Conservation (phyloP, 2,888 invertebrate species). For the Hedya salicella region DNA sequence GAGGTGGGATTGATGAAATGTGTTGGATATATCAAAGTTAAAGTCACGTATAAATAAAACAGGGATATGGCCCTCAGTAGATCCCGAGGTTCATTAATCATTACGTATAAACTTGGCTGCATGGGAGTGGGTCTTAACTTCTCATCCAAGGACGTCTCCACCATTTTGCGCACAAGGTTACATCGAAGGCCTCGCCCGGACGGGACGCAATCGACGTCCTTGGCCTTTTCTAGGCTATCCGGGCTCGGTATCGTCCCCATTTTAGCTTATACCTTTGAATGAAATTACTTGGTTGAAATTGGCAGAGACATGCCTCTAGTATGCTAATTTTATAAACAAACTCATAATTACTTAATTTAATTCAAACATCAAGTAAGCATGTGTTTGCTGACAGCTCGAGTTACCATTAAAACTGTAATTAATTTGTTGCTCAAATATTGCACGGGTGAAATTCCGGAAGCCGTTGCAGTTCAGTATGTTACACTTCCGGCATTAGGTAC, state of each 20-base stretch:
- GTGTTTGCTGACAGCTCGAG: neutral
- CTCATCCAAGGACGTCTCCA: constrained; percentile 58
- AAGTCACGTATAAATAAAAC: neutral
- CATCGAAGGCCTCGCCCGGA: constrained; percentile 63
- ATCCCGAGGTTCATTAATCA: constrained; percentile 18
- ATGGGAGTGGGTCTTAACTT: constrained; percentile 30
- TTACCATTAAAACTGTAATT: constrained; percentile 22
- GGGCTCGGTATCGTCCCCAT: constrained; percentile 48
- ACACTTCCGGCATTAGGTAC: constrained; percentile 62
- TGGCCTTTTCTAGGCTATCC: constrained; percentile 60
- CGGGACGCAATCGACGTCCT: constrained; percentile 62
- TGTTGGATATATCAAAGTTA: neutral
- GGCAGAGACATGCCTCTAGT: no score
- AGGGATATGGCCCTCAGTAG: neutral
- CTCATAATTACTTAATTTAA: neutral
- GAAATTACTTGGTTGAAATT: neutral
- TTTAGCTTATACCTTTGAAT: constrained; percentile 4
- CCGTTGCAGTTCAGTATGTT: constrained; percentile 63
- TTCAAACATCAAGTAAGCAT: neutral
- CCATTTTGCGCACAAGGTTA: constrained; percentile 63
- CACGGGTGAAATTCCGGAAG: constrained; percentile 63
- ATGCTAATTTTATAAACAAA: neutral
- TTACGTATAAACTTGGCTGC: constrained; percentile 10
- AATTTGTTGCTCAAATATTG: constrained; percentile 27
- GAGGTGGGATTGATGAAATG: neutral